These are phyloP conservation scores for Octopus sinensis DNA, from an alignment of 1,140 invertebrate species.

Conservation along the genomic window DNA sequence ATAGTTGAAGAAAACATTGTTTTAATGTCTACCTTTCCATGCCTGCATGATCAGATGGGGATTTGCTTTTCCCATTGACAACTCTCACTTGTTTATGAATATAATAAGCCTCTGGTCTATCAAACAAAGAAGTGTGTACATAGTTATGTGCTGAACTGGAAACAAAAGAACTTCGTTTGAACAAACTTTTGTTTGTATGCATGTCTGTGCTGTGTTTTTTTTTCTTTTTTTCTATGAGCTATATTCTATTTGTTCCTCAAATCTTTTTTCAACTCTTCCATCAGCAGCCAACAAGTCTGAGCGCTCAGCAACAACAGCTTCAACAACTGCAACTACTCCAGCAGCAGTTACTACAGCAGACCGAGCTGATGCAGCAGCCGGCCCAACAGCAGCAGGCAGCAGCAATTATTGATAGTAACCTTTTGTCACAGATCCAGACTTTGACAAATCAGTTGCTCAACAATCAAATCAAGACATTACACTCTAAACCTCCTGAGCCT, in stretches of 20 bases:
- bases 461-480: slow-evolving; percentile 31
- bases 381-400: slow-evolving; percentile 27
- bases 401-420: slow-evolving; percentile 51
- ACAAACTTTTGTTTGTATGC: too few relatives aligned
- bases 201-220: not conserved
- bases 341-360: slow-evolving; percentile 53
- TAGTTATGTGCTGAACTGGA: too few relatives aligned
- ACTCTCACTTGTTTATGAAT: too few relatives aligned
- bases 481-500: slow-evolving; percentile 35
- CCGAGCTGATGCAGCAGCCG: slow-evolving; percentile 45
- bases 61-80: too few relatives aligned
- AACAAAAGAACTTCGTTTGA: too few relatives aligned
- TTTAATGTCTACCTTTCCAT: too few relatives aligned
- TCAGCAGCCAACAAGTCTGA: slow-evolving; percentile 41
- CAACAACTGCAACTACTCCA: slow-evolving; percentile 55
- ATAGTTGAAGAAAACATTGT: too few relatives aligned
- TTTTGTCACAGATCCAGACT: slow-evolving; percentile 55
- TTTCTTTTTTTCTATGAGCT: slow-evolving; percentile 10
- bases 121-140: too few relatives aligned
- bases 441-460: slow-evolving; percentile 54
- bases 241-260: slow-evolving; percentile 11
- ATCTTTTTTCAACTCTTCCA: not conserved
- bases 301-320: slow-evolving; percentile 51
- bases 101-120: too few relatives aligned
- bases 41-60: too few relatives aligned